A percentile compares a stretch with the other conserved stretches of the same genome.
phyloP scores from a whole-genome alignment of 1,140 invertebrate genomes.

The Charaxes varanes region DNA sequence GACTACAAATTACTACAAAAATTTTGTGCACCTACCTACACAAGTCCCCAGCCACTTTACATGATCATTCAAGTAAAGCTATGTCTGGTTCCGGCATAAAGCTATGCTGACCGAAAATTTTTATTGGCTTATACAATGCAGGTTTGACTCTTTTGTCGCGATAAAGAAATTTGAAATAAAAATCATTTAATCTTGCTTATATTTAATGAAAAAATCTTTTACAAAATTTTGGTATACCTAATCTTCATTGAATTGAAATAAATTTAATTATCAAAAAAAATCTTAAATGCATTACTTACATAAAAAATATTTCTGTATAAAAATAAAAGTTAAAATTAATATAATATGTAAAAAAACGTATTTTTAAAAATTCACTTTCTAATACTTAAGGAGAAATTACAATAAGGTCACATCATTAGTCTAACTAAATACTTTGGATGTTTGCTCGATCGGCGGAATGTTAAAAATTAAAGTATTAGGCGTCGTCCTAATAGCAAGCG shows the following conservation, averaged over 20 bases:
- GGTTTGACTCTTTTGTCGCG: too few species aligned
- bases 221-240: conserved; percentile 61
- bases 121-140: too few species aligned
- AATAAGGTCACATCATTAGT: conserved; percentile 12
- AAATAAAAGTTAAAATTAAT: conserved; percentile 39
- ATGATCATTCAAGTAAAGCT: too few species aligned
- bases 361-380: conserved; percentile 23
- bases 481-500: too few species aligned
- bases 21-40: too few species aligned
- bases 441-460: conserved; percentile 11
- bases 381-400: conserved; percentile 16
- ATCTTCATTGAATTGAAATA: conserved; percentile 39
- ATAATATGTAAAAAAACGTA: conserved; percentile 27
- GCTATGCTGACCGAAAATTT: too few species aligned
- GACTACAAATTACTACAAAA: too few species aligned
- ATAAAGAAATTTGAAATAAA: conserved; percentile 15
- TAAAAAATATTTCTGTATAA: conserved; percentile 42
- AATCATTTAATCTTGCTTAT: conserved; percentile 32
- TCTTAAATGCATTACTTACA: conserved; percentile 53
- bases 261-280: conserved; percentile 39
- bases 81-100: too few species aligned
- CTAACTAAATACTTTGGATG: conserved; percentile 18
- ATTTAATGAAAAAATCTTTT: conserved; percentile 65
- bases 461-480: too few species aligned
- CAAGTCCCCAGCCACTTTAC: too few species aligned